These are phyloP conservation scores for Pseudomugil tenellus DNA, from an alignment of 2,797 vertebrate genomes.

Conservation along the genomic window DNA sequence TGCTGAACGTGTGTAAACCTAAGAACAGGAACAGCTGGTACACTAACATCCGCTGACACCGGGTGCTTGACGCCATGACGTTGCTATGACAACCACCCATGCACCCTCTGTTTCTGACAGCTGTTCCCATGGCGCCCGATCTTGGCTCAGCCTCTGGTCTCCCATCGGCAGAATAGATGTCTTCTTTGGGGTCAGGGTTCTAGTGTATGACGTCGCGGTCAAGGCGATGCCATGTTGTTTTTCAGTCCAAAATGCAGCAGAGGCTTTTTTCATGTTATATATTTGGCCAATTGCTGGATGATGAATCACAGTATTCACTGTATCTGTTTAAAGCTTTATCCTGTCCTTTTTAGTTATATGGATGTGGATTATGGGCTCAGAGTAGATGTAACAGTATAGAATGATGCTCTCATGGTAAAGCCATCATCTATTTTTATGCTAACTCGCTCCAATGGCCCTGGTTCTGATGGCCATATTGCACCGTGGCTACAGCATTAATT, in stretches of 20 bases:
- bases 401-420: neutral
- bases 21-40: constrained; percentile 68
- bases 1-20: constrained; percentile 39
- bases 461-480: constrained; percentile 13
- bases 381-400: neutral
- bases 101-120: constrained; percentile 75
- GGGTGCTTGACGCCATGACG: constrained; percentile 56
- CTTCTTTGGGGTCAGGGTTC: constrained; percentile 56
- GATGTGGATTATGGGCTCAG: neutral
- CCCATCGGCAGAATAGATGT: constrained; percentile 53
- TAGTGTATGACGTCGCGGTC: constrained; percentile 37
- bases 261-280: constrained; percentile 9
- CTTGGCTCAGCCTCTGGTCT: constrained; percentile 53
- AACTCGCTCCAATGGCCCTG: neutral
- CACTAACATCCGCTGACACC: constrained; percentile 62
- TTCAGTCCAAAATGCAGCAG: constrained; percentile 32
- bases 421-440: neutral
- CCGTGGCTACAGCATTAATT: neutral
- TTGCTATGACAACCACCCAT: constrained; percentile 74
- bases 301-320: neutral
- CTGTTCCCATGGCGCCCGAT: constrained; percentile 75
- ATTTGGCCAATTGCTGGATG: neutral
- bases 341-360: neutral
- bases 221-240: constrained; percentile 42
- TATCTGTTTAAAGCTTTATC: constrained; percentile 1